Conservation (phyloP, 2,888 invertebrate genomes). For the Seira ritae region DNA sequence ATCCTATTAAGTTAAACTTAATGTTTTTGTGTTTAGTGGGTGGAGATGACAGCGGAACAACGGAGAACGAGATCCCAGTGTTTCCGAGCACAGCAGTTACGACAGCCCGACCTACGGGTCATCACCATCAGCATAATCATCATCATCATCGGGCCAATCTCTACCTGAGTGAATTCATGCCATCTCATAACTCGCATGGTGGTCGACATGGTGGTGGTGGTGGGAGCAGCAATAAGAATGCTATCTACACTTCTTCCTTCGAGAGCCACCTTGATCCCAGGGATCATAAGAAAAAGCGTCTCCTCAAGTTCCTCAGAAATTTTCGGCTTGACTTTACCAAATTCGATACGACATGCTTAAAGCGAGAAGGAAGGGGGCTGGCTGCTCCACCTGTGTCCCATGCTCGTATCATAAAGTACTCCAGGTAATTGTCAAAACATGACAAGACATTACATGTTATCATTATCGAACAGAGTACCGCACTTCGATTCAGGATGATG, state of each 20-base stretch:
- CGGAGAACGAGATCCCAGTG: slow-evolving; percentile 72
- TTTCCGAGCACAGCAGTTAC: slow-evolving; percentile 69
- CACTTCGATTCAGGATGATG: not conserved
- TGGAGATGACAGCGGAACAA: slow-evolving; percentile 68
- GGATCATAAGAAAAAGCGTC: slow-evolving; percentile 69
- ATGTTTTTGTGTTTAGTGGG: slow-evolving; percentile 49
- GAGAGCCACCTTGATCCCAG: slow-evolving; percentile 42
- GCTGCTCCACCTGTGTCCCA: slow-evolving; percentile 71
- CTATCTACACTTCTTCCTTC: slow-evolving; percentile 30
- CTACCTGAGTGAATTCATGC: slow-evolving; percentile 46
- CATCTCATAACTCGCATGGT: slow-evolving; percentile 55
- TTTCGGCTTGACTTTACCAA: slow-evolving; percentile 74
- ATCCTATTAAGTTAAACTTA: not conserved
- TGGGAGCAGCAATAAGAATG: slow-evolving; percentile 54
- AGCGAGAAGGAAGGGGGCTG: slow-evolving; percentile 71
- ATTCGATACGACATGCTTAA: slow-evolving; percentile 73
- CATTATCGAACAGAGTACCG: not conserved
- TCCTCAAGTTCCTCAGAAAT: slow-evolving; percentile 73
- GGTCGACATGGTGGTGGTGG: slow-evolving; percentile 63
- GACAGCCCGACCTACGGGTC: slow-evolving; percentile 60
- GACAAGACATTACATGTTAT: slow-evolving; percentile 12
- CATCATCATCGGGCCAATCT: slow-evolving; percentile 54
- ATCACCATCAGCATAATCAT: slow-evolving; percentile 48
- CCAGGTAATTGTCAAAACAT: slow-evolving; percentile 64
- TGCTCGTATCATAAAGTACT: slow-evolving; percentile 71